These are phyloP conservation scores for Holotrichia oblita DNA, from an alignment of 1,140 invertebrate genomes.

Conservation along the genomic window DNA sequence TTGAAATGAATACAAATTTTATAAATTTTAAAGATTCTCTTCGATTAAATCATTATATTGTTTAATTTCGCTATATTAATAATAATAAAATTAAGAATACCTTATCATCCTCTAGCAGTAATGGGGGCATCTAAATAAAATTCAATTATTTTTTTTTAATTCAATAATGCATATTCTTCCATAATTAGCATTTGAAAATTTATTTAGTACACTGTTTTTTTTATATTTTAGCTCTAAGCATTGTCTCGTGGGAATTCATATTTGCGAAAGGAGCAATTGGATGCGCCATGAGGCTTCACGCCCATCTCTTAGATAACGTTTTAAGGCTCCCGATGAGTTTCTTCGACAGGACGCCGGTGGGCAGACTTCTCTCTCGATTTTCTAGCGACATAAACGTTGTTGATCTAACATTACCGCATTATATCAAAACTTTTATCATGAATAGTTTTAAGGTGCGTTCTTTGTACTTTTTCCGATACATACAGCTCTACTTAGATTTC, in stretches of 20 bases:
- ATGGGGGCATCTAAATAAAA: no score
- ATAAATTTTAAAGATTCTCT: no score
- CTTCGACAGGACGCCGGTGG: constrained; percentile 77
- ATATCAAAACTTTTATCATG: constrained; percentile 41
- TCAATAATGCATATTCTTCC: no score
- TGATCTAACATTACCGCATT: constrained; percentile 44
- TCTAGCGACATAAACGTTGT: constrained; percentile 52
- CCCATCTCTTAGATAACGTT: constrained; percentile 66
- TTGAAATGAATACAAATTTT: no score
- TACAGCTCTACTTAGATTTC: neutral
- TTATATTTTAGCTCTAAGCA: neutral
- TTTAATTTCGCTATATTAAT: no score
- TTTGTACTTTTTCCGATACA: neutral
- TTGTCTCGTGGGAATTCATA: constrained; percentile 26
- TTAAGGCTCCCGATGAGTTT: constrained; percentile 73
- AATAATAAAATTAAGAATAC: no score
- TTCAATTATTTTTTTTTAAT: no score
- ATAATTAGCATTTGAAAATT: no score
- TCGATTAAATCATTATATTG: no score
- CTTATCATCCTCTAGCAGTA: no score
- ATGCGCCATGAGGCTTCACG: constrained; percentile 55
- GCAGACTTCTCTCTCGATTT: constrained; percentile 76
- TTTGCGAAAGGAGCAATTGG: constrained; percentile 46
- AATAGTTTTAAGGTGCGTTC: constrained; percentile 42
- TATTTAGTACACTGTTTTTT: neutral